phyloP scores from a whole-genome alignment of 2,888 invertebrate species.

The Drosophila setosimentum region DNA sequence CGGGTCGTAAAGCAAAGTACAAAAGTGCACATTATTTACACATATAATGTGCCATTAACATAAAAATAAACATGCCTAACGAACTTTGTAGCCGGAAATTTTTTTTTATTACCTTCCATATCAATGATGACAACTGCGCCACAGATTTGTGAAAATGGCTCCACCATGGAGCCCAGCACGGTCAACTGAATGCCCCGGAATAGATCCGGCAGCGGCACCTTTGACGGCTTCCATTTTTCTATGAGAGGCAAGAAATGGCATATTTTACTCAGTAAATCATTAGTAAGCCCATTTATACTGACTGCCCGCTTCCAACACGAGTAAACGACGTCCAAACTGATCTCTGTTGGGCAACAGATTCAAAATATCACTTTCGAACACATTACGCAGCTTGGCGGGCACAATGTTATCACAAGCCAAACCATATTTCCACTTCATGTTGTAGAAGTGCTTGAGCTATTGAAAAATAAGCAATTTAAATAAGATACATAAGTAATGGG shows the following conservation, averaged over 20 bases:
- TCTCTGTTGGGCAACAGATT: conserved; percentile 90
- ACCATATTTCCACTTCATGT: conserved; percentile 88
- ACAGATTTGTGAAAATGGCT: conserved; percentile 91
- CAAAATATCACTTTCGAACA: conserved; percentile 89
- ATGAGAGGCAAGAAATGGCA: too few species aligned
- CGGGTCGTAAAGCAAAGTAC: conserved; percentile 13
- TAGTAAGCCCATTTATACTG: conserved; percentile 72
- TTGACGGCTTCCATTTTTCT: conserved; percentile 92
- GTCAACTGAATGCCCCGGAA: conserved; percentile 90
- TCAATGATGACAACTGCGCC: conserved; percentile 91
- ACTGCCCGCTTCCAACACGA: conserved; percentile 91
- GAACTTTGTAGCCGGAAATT: background rate
- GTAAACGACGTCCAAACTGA: conserved; percentile 88
- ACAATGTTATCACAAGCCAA: conserved; percentile 88
- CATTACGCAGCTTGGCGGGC: conserved; percentile 88
- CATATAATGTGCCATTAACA: conserved; percentile 12
- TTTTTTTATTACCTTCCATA: conserved; percentile 87
- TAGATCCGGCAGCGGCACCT: conserved; percentile 88
- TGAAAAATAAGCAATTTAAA: background rate
- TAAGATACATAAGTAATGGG: background rate
- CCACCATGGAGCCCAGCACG: conserved; percentile 91
- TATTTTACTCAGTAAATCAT: too few species aligned
- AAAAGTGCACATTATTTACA: conserved; percentile 7
- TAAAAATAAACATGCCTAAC: background rate
- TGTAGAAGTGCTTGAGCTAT: conserved; percentile 90